Evolutionary conservation across 30 jellyfish, hydroid and myxozoan species (phyloP), one percentile per base, ranked within the genome.

Genomic region (Aurelia sp.): DNA sequence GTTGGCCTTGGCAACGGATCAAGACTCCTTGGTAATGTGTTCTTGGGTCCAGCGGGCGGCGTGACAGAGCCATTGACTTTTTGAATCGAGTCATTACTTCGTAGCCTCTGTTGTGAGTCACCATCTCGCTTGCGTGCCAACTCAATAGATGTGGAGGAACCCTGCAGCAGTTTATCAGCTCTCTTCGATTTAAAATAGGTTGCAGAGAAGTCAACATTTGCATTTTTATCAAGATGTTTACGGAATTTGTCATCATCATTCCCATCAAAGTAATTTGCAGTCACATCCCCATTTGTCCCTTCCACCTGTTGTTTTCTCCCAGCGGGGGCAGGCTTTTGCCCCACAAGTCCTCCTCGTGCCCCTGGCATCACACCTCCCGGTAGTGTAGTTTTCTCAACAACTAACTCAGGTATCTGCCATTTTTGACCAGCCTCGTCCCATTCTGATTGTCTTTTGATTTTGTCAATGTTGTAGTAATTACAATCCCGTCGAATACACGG

Each of bases 401-500:
- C 76, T 66, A 94, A 70, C 22, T 88, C 97, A 12, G 99, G 99
- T n/a, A 94, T 59, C 13, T 18, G 71, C 99, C 99, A 94, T 41
- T 67, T 60, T 27, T 79, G 96, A 13, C 21, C 4, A n/a, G 84
- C 92, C 21, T 94, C 99, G 64, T 94, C 97, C 92, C 94, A 94
- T 69, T 88, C 95, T 37, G 97, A 68, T 57, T 61, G 76, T 57
- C 74, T 52, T 59, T 80, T 80, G 41, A 94, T 89, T 13, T 88
- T 78, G 72, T 94, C 99, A 6, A 88, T 37, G 67, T 94, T 86
- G 81, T 69, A 89, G 72, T 94, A 94, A 73, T 94, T 94, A 55
- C 99, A 94, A 74, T 94, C 99, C 23, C 99, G 87, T 48, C 99
- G 93, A 15, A 95, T 76, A 61, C 97, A 87, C 3, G 99, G 99